Conservation (phyloP, 1,140 invertebrate species). For the Hetaerina americana region DNA sequence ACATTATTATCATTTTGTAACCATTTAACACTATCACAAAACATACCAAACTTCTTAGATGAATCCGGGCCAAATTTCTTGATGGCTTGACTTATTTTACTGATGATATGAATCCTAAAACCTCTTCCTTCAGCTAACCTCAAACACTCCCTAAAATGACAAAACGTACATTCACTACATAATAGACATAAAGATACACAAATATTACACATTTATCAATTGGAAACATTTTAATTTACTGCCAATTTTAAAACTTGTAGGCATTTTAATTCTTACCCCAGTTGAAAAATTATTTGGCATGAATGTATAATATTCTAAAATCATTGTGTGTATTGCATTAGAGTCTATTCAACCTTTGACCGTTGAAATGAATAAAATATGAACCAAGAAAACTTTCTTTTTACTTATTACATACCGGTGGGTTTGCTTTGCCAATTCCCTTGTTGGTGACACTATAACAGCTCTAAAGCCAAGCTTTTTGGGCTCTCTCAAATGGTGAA, state of each 20-base stretch:
- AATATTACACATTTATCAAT: too few species aligned
- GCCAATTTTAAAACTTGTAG: too few species aligned
- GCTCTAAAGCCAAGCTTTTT: slow-evolving; percentile 61
- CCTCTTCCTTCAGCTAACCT: slow-evolving; percentile 58
- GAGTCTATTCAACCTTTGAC: not conserved
- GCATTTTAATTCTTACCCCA: too few species aligned
- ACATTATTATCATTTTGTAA: too few species aligned
- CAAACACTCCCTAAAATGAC: slow-evolving; percentile 59
- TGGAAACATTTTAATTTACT: too few species aligned
- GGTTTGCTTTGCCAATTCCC: slow-evolving; percentile 88
- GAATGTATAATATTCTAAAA: slow-evolving; percentile 1
- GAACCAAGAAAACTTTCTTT: not conserved
- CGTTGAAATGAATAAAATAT: not conserved
- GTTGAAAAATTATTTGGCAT: too few species aligned
- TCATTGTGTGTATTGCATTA: not conserved
- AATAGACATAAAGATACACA: too few species aligned
- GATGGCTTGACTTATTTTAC: slow-evolving; percentile 46
- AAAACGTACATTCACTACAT: too few species aligned
- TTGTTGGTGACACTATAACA: slow-evolving; percentile 79
- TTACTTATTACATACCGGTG: slow-evolving; percentile 21
- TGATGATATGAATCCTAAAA: slow-evolving; percentile 57
- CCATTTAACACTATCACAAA: too few species aligned
- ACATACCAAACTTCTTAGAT: slow-evolving; percentile 50
- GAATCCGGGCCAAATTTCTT: slow-evolving; percentile 47
- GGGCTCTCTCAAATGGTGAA: slow-evolving; percentile 49